Percentiles rank a stretch among this genome's conserved stretches.
Evolutionary conservation across 1,140 invertebrate species (phyloP).

Genomic region (Octopus bimaculoides): DNA sequence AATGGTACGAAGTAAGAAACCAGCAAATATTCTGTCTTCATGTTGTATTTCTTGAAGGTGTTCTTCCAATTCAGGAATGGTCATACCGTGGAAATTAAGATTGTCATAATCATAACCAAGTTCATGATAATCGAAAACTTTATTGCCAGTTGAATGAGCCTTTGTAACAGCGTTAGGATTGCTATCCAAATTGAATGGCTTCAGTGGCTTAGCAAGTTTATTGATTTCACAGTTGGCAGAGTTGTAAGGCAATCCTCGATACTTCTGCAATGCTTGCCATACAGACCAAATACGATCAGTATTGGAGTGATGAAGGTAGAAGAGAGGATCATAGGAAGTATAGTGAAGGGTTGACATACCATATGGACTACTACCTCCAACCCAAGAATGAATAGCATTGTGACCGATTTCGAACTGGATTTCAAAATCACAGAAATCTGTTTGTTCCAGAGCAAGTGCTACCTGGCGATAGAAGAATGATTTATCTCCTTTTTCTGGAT

Average conservation of each 20-base stretch:
- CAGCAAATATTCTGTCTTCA: constrained; percentile 26
- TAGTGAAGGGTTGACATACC: constrained; percentile 33
- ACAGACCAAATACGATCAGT: constrained; percentile 6
- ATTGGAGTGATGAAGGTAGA: constrained; percentile 24
- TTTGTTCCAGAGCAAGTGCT: constrained; percentile 28
- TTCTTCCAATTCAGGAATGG: constrained; percentile 23
- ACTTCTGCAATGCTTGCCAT: constrained; percentile 23
- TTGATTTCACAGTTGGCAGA: constrained; percentile 20
- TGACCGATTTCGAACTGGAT: constrained; percentile 25
- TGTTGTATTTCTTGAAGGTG: constrained; percentile 13
- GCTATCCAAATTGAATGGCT: neutral
- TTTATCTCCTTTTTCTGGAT: neutral
- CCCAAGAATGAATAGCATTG: constrained; percentile 29
- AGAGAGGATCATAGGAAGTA: constrained; percentile 31
- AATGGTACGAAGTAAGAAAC: constrained; percentile 19
- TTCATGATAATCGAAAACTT: constrained; percentile 8
- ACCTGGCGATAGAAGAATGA: constrained; percentile 21
- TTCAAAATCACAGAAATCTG: constrained; percentile 31
- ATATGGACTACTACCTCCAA: constrained; percentile 27
- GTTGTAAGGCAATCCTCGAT: constrained; percentile 27
- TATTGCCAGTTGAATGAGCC: neutral
- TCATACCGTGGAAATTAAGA: constrained; percentile 4
- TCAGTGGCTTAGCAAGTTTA: constrained; percentile 17
- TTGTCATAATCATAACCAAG: constrained; percentile 14
- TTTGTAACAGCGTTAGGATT: neutral